phyloP scores from a whole-genome alignment of 64 coral and sea anemone genomes.

The Acropora yongei region DNA sequence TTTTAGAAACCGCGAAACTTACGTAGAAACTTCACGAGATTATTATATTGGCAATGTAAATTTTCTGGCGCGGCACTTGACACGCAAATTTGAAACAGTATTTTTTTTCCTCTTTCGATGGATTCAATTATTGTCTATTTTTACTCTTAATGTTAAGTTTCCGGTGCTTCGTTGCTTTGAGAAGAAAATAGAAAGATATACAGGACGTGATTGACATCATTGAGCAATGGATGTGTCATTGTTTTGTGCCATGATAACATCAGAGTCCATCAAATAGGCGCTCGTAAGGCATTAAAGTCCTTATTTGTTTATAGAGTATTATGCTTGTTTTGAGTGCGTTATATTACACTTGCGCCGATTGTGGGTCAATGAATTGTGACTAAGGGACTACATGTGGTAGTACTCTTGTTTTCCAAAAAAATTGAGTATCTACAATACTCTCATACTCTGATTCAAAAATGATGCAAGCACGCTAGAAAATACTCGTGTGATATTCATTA shows the following conservation, averaged over 20 bases:
- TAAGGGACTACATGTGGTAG: not conserved
- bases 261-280: not conserved
- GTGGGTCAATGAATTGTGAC: not conserved
- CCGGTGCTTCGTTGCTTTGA: not conserved
- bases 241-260: not conserved
- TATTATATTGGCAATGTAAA: not conserved
- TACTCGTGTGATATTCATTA: no score
- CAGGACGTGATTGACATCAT: not conserved
- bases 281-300: not conserved
- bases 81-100: slow-evolving; percentile 27
- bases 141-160: not conserved
- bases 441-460: no score
- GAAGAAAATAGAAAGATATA: not conserved
- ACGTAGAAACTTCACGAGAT: slow-evolving; percentile 18
- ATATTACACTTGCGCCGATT: not conserved
- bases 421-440: no score
- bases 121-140: not conserved
- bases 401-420: not conserved
- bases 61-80: slow-evolving; percentile 21
- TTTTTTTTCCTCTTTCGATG: not conserved
- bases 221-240: not conserved
- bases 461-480: no score
- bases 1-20: not conserved
- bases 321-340: slow-evolving; percentile 4
- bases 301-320: slow-evolving; percentile 19